Percentiles rank a stretch among this genome's conserved stretches.
These are phyloP conservation scores for Mythimna lalbum DNA, from an alignment of 2,888 invertebrate species.

Conservation along the genomic window DNA sequence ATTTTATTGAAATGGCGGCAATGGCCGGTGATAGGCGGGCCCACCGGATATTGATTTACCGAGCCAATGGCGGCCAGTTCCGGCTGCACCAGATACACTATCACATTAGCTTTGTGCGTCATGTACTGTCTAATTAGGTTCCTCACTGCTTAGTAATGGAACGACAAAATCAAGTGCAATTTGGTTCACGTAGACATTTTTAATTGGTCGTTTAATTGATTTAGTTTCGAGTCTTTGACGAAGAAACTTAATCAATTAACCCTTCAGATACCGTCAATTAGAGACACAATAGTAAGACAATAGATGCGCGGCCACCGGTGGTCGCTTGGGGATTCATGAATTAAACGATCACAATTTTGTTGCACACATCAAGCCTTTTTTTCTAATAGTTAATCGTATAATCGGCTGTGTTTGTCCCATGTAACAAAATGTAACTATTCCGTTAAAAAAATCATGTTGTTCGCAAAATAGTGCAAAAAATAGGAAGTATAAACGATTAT, in stretches of 20 bases:
- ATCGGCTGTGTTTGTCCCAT: not conserved
- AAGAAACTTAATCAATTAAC: too few relatives aligned
- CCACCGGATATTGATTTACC: conserved; percentile 89
- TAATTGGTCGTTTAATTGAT: conserved; percentile 11
- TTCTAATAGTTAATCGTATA: too few relatives aligned
- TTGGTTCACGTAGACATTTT: conserved; percentile 24
- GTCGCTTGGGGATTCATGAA: too few relatives aligned
- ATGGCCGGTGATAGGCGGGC: conserved; percentile 73
- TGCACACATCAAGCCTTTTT: not conserved
- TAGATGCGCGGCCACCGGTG: too few relatives aligned
- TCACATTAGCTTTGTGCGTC: conserved; percentile 79
- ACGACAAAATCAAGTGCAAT: conserved; percentile 39
- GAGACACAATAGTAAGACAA: too few relatives aligned
- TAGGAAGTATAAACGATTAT: conserved; percentile 46
- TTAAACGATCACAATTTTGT: not conserved
- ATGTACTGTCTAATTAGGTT: conserved; percentile 81
- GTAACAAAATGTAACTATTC: too few relatives aligned
- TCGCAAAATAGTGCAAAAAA: not conserved
- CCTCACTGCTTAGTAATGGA: conserved; percentile 61
- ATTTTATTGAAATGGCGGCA: conserved; percentile 68
- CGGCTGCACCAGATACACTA: conserved; percentile 71
- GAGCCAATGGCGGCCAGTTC: conserved; percentile 80
- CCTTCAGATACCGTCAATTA: too few relatives aligned
- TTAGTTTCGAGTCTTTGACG: conserved; percentile 13
- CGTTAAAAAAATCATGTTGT: not conserved